Base-by-base conservation (phyloP, 2,113 vertebrate species). In the Centropus unirufus region DNA sequence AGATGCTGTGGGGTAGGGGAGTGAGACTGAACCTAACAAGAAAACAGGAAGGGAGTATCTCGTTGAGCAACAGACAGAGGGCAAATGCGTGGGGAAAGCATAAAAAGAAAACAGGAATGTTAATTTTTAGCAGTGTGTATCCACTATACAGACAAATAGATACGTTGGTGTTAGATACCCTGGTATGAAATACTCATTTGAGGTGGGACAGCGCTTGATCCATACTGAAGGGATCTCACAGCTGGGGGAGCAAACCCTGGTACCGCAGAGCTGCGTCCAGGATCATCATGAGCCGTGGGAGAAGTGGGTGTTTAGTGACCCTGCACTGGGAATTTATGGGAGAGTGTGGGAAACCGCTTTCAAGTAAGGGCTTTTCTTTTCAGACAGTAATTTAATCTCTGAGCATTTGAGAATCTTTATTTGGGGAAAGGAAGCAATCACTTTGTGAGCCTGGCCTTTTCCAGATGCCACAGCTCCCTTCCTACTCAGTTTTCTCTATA, bases 341-440 rank as follows among this genome's bases (percentile, higher is more conserved):
- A 24, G 34, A 64, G 24, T 3, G 23, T 16, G 55, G 27, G 47
- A 8, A 47, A n/a, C 9, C 0, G 1, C 5, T 66, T 34, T 15
- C 19, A 32, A 40, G 19, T 16, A n/a, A 63, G 29, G 4, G 18
- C 32, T 32, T 82, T 55, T 51, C 34, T 19, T 68, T 57, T 21
- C 44, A 23, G 68, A 27, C 19, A 8, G 14, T 42, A 2, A 14
- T 62, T 70, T 11, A 36, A 62, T 26, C 85, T 67, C 27, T 2
- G 23, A 57, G 42, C 3, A 0, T 57, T 30, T 24, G 17, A 40
- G 36, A 22, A 8, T 9, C 11, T n/a, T 17, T 68, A 0, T 52
- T 10, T 67, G 81, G 58, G 70, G 62, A 34, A 68, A 52, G 85
- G 85, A 68, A 57, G 58, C 32, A 11, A 40, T 69, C 47, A n/a